phyloP scores from a whole-genome alignment of 2,888 invertebrate species.

The Xanthorhoe designata region DNA sequence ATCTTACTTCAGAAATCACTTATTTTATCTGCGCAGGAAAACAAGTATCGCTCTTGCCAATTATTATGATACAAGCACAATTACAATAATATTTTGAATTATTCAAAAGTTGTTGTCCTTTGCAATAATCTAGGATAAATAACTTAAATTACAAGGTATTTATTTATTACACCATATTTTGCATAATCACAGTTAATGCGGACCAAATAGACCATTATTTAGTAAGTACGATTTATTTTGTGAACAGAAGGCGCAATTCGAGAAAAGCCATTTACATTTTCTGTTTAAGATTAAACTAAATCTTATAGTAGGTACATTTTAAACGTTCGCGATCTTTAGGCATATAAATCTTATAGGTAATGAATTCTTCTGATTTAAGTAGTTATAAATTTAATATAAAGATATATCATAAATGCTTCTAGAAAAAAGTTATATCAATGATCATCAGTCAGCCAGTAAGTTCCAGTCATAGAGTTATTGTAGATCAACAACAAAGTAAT shows the following conservation, averaged over 20 bases:
- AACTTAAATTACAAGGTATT: conserved; percentile 10
- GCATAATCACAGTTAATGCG: background rate
- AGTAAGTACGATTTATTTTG: background rate
- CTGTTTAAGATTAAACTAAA: background rate
- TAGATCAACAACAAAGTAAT: too few relatives aligned
- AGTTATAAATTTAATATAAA: too few relatives aligned
- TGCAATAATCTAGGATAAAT: background rate
- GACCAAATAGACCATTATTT: background rate
- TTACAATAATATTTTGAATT: conserved; percentile 8
- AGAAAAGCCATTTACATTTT: conserved; percentile 1
- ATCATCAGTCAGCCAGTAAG: too few relatives aligned
- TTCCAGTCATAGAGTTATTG: too few relatives aligned
- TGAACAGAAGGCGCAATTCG: background rate
- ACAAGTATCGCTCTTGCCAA: conserved; percentile 1
- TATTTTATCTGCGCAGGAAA: background rate
- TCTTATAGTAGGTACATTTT: background rate
- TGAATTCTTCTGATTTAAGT: background rate
- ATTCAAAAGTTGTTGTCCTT: conserved; percentile 11
- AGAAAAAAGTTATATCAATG: too few relatives aligned
- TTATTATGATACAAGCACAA: background rate
- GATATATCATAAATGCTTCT: too few relatives aligned
- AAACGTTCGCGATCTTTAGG: too few relatives aligned
- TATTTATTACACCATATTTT: background rate
- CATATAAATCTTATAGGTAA: background rate
- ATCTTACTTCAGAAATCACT: background rate